A percentile compares a stretch with the other conserved stretches of the same genome.
These are phyloP conservation scores for Drosophila malerkotliana DNA, from an alignment of 1,140 invertebrate species.

Conservation along the genomic window DNA sequence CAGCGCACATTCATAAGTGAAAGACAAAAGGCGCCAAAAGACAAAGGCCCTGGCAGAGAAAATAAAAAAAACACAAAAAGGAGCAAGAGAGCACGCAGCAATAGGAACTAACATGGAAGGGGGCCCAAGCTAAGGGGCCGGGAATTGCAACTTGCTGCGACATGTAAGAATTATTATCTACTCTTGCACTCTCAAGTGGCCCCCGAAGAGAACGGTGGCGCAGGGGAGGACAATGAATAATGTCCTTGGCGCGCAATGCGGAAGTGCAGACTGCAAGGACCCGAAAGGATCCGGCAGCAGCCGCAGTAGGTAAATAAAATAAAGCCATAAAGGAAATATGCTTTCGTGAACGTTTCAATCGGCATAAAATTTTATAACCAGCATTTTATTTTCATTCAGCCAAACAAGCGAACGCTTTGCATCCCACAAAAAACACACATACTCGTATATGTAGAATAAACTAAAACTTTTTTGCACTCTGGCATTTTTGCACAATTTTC, in stretches of 20 bases:
- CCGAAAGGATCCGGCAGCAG: conserved; percentile 7
- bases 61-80: conserved; percentile 7
- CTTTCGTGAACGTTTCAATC: conserved; percentile 72
- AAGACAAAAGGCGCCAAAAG: conserved; percentile 68
- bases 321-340: conserved; percentile 77
- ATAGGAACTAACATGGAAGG: conserved; percentile 50
- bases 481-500: conserved; percentile 21
- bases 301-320: conserved; percentile 73
- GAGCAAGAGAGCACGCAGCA: conserved; percentile 20
- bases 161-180: conserved; percentile 79
- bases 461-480: conserved; percentile 38
- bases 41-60: conserved; percentile 48
- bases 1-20: conserved; percentile 76
- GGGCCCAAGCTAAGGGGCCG: conserved; percentile 49
- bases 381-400: conserved; percentile 71
- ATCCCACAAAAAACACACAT: background rate
- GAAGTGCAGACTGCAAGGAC: conserved; percentile 56
- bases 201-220: conserved; percentile 33
- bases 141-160: conserved; percentile 59
- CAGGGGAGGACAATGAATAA: conserved; percentile 65
- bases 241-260: conserved; percentile 77
- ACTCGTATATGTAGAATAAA: conserved; percentile 29
- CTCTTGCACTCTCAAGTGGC: conserved; percentile 71
- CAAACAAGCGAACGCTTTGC: conserved; percentile 16
- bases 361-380: conserved; percentile 74